Conservation (phyloP, 2,113 vertebrate species). For the Orycteropus afer region DNA sequence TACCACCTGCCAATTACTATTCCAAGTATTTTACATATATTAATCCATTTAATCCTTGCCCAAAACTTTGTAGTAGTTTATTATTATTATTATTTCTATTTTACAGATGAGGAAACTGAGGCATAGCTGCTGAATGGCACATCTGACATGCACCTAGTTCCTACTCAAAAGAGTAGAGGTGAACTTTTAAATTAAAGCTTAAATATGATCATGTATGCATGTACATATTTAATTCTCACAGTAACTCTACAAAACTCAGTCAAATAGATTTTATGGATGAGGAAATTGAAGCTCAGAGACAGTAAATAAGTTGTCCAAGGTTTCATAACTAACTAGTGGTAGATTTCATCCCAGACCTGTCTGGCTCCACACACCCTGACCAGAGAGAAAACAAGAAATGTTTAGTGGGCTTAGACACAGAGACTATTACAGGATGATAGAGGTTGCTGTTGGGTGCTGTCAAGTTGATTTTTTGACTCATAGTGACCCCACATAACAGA, state of each 20-base stretch:
- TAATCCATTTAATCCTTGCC: neutral
- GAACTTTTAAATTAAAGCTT: neutral
- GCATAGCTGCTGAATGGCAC: neutral
- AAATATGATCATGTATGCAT: neutral
- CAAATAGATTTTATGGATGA: neutral
- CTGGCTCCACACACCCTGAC: neutral
- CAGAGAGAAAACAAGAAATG: neutral
- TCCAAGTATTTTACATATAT: neutral
- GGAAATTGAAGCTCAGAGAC: neutral
- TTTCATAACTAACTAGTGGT: neutral
- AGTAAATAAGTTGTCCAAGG: neutral
- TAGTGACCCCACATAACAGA: neutral
- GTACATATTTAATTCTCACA: neutral
- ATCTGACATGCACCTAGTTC: neutral
- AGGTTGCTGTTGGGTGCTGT: neutral
- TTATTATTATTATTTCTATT: neutral
- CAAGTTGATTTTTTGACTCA: neutral
- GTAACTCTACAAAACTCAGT: neutral
- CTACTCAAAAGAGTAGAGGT: neutral
- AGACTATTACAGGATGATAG: neutral
- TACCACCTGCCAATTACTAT: neutral
- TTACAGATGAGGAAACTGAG: constrained; percentile 1
- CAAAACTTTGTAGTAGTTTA: neutral
- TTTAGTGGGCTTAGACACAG: neutral
- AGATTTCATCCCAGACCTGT: neutral